Evolutionary conservation across 2,113 vertebrate genomes (phyloP), one percentile per base, ranked within the genome.

Genomic region (Onychostruthus taczanowskii): DNA sequence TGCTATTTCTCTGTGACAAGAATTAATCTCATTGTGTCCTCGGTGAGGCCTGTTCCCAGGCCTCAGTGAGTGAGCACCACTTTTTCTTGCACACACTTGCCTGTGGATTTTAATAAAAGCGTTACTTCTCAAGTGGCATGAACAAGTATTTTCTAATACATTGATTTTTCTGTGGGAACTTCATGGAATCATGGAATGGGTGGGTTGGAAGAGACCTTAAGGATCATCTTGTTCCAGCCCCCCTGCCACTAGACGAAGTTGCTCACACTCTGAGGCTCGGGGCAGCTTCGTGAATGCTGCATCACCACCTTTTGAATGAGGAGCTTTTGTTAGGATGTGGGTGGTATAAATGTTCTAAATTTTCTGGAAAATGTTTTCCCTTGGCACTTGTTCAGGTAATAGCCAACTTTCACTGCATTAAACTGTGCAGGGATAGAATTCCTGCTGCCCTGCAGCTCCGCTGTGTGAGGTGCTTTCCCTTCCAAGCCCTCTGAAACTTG

Each of bases 361-460:
- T 94, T 87, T 92, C 78, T 93, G 72, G 76, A 80, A 91, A 94
- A 82, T n/a, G 30, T 80, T 91, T 79, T 46, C 55, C 47, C 94
- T 79, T 92, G 90, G 75, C 86, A 46, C 74, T 85, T 0, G 0
- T 69, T 96, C 93, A 83, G 69, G 73, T 94, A 49, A 90, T 90
- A 75, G 84, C 58, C 63, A 67, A 21, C 15, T 78, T 59, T 62
- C n/a, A 61, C 55, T 74, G 56, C 5, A 3, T 89, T 89, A 63
- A 66, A 26, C 39, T 59, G 43, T 63, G 72, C 8, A 4, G 30
- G 64, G 44, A 15, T 9, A 17, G 69, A 55, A 24, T 39, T 61
- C 46, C 53, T 67, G 61, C 9, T 58, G 70, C n/a, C 50, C 50
- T 67, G 62, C 61, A 50, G 62, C 37, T 77, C 53, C 72, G 53